phyloP scores from a whole-genome alignment of 1,140 invertebrate species.

The Dufourea novaeangliae region DNA sequence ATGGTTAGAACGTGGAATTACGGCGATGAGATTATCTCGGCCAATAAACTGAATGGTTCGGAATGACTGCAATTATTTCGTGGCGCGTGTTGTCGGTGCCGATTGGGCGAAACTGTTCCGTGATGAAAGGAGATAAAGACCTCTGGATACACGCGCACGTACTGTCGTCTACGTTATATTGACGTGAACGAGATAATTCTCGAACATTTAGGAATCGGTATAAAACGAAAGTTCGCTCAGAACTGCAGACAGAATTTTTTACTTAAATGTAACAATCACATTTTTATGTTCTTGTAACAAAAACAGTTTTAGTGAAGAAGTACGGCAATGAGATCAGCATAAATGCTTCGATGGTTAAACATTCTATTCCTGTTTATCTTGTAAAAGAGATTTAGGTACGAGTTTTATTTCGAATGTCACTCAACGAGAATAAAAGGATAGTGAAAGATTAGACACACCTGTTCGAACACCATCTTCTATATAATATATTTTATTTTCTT shows the following conservation, averaged over 20 bases:
- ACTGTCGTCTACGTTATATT: not conserved
- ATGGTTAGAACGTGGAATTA: conserved; percentile 74
- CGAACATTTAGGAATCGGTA: not conserved
- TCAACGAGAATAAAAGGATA: no score
- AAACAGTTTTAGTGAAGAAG: no score
- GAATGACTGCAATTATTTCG: conserved; percentile 79
- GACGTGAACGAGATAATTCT: conserved; percentile 20
- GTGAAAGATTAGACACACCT: no score
- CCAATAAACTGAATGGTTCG: conserved; percentile 76
- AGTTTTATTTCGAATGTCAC: no score
- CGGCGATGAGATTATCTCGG: conserved; percentile 77
- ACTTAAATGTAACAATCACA: not conserved
- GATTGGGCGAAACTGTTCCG: conserved; percentile 54
- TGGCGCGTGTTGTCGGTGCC: conserved; percentile 69
- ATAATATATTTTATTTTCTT: no score
- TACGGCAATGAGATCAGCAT: no score
- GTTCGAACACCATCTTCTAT: no score
- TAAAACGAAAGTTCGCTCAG: no score
- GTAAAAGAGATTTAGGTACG: no score
- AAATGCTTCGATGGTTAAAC: no score
- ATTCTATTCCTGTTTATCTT: no score
- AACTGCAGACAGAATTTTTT: not conserved
- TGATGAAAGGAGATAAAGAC: conserved; percentile 56
- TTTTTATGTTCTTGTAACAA: no score
- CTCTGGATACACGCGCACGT: conserved; percentile 36